Conservation (phyloP, 2,113 vertebrate genomes). For the Poeciliopsis occidentalis region DNA sequence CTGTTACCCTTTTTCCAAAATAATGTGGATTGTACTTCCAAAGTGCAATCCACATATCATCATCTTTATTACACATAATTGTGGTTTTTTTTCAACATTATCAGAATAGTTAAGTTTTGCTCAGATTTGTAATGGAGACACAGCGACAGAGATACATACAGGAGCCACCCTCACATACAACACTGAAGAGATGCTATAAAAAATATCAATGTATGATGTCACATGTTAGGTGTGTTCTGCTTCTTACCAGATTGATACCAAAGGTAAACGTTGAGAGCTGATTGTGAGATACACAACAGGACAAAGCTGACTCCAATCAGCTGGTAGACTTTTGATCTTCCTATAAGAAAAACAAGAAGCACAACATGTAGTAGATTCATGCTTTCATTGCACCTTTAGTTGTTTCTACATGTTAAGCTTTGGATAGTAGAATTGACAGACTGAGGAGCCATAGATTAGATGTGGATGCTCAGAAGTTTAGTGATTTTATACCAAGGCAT, state of each 20-base stretch:
- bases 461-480: neutral
- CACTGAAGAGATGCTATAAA: neutral
- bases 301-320: slow-evolving; percentile 21
- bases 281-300: slow-evolving; percentile 23
- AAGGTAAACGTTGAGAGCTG: slow-evolving; percentile 9
- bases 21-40: too few species aligned
- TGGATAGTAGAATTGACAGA: neutral
- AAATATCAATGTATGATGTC: neutral
- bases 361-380: neutral
- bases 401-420: neutral
- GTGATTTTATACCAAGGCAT: neutral
- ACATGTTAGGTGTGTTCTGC: neutral
- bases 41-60: too few species aligned
- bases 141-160: neutral
- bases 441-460: neutral
- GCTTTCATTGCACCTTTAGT: neutral
- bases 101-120: too few species aligned
- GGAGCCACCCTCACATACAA: neutral
- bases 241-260: neutral
- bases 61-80: too few species aligned
- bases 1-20: neutral
- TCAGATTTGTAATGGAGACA: too few species aligned
- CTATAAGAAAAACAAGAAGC: neutral
- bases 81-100: too few species aligned
- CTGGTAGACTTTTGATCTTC: neutral